These are phyloP conservation scores for Phocoena sinus DNA, from an alignment of 2,113 vertebrate genomes.

Conservation along the genomic window DNA sequence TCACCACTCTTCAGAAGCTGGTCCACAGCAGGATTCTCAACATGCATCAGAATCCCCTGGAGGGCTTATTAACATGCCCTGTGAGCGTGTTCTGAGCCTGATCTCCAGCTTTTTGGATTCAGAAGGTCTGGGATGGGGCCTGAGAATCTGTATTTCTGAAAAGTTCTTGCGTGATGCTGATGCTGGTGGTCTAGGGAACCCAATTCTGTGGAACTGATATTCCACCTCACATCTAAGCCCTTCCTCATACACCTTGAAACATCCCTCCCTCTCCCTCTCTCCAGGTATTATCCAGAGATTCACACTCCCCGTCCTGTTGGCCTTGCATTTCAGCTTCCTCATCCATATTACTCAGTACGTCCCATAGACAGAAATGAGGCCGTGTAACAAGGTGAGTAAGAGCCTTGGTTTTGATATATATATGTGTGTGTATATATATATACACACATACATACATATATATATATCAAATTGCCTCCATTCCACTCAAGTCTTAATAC, in stretches of 20 bases:
- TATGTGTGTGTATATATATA: rapidly evolving
- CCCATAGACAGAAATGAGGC: not conserved
- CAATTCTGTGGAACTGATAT: not conserved
- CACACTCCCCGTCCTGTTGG: not conserved
- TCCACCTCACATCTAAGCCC: not conserved
- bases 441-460: no score
- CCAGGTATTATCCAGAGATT: not conserved
- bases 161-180: not conserved
- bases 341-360: not conserved
- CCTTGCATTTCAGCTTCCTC: not conserved
- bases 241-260: not conserved
- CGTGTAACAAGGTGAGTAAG: not conserved
- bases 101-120: not conserved
- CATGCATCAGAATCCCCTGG: not conserved
- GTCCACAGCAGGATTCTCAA: not conserved
- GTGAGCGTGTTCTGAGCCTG: not conserved
- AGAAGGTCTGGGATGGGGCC: not conserved
- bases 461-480: not conserved
- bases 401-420: not conserved
- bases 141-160: not conserved
- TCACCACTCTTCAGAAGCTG: not conserved
- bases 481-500: not conserved
- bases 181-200: not conserved
- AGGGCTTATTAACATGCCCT: not conserved
- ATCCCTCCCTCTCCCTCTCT: not conserved